These are phyloP conservation scores for Aporophyla lueneburgensis DNA, from an alignment of 2,888 invertebrate genomes.

Conservation along the genomic window DNA sequence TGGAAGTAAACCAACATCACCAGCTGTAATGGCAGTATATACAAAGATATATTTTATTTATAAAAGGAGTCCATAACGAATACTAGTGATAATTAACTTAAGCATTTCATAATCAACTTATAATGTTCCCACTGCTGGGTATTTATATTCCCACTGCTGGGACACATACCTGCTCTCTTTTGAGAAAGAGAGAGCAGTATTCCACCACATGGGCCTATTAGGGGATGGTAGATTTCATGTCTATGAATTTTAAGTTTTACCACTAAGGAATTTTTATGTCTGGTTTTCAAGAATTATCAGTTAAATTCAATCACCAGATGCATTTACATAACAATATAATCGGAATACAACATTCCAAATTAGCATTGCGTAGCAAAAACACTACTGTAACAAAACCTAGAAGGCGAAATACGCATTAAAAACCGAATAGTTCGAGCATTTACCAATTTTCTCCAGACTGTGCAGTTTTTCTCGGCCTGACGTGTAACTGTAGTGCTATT, in stretches of 20 bases:
- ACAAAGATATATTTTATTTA: no score
- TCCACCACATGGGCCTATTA: no score
- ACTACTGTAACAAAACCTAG: constrained; percentile 21
- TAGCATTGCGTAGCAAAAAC: constrained; percentile 9
- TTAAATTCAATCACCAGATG: background rate
- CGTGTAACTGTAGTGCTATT: constrained; percentile 54
- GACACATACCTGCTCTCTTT: no score
- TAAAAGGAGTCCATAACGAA: background rate
- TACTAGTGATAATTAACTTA: no score
- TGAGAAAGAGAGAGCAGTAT: no score
- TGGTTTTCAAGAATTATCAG: background rate
- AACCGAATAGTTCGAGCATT: constrained; percentile 4
- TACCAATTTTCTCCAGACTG: constrained; percentile 23
- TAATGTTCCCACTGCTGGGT: no score
- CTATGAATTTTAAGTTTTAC: no score
- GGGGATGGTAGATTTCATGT: no score
- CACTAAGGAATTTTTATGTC: background rate
- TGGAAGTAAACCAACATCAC: background rate
- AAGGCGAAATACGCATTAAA: constrained; percentile 25
- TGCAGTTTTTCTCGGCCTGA: constrained; percentile 43
- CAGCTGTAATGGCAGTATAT: background rate
- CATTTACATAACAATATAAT: constrained; percentile 15
- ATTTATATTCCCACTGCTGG: no score
- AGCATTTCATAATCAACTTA: no score
- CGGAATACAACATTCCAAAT: constrained; percentile 18